phyloP scores from a whole-genome alignment of 2,888 invertebrate species.

The Odontomyia ornata region DNA sequence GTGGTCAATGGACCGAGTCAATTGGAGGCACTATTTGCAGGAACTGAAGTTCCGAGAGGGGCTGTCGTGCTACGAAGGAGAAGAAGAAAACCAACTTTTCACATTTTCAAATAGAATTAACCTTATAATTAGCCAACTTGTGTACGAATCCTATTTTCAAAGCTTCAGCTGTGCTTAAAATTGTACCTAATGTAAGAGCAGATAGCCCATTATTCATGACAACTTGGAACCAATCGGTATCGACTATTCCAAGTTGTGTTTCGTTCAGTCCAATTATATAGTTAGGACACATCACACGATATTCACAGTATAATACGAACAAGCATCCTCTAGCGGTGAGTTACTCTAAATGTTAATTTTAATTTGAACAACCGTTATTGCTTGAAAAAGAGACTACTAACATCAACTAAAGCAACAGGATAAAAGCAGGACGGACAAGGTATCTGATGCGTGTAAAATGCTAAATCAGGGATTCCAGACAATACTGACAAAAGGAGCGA shows the following conservation, averaged over 20 bases:
- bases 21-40: too few species aligned
- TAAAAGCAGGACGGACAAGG: too few species aligned
- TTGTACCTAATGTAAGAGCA: conserved; percentile 76
- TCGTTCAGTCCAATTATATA: conserved; percentile 87
- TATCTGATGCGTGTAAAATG: too few species aligned
- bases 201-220: conserved; percentile 73
- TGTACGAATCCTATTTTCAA: conserved; percentile 79
- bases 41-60: too few species aligned
- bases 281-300: conserved; percentile 84
- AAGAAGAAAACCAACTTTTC: conserved; percentile 73
- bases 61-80: too few species aligned
- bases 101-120: conserved; percentile 73
- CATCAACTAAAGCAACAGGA: conserved; percentile 87
- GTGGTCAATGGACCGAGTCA: too few species aligned
- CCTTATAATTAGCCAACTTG: conserved; percentile 74
- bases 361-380: background rate
- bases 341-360: conserved; percentile 71
- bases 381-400: conserved; percentile 57
- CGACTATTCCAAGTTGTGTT: conserved; percentile 82
- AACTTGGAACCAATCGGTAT: conserved; percentile 78
- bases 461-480: too few species aligned
- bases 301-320: conserved; percentile 81
- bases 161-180: conserved; percentile 82
- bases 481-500: too few species aligned
- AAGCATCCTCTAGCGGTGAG: conserved; percentile 87